Evolutionary conservation across 2,113 vertebrate species (phyloP).

Genomic region (Lethenteron camtschaticum): DNA sequence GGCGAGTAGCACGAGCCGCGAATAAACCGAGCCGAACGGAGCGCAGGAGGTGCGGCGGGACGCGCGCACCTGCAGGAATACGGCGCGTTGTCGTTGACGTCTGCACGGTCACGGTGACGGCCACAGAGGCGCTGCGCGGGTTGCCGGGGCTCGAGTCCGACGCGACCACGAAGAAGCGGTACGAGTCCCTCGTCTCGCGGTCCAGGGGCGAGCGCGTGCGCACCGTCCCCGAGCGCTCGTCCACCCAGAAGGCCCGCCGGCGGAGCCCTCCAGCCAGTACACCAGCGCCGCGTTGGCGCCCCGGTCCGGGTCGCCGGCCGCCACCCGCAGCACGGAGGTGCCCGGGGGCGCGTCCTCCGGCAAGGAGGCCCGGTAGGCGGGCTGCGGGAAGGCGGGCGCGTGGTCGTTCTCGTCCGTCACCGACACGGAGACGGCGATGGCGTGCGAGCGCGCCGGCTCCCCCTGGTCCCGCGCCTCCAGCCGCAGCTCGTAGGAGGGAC

Average conservation of each 20-base stretch:
- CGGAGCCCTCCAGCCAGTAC: constrained; percentile 50
- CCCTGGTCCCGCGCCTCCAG: constrained; percentile 54
- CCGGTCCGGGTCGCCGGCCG: constrained; percentile 50
- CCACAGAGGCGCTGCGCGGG: constrained; percentile 42
- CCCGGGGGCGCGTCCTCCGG: constrained; percentile 56
- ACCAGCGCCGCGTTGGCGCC: constrained; percentile 43
- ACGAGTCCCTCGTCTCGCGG: constrained; percentile 40
- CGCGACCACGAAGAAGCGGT: constrained; percentile 48
- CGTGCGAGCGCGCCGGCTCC: constrained; percentile 33
- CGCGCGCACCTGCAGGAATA: constrained; percentile 52
- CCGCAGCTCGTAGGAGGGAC: constrained; percentile 37
- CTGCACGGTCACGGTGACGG: constrained; percentile 33
- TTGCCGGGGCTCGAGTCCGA: constrained; percentile 49
- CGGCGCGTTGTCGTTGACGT: constrained; percentile 63
- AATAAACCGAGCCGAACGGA: no score
- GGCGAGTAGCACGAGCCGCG: no score
- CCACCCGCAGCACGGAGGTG: constrained; percentile 39
- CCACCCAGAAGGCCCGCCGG: constrained; percentile 43
- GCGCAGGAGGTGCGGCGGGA: constrained; percentile 26
- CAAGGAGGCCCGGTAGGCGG: constrained; percentile 36
- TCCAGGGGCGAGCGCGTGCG: constrained; percentile 39
- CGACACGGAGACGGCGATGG: constrained; percentile 47
- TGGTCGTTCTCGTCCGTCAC: constrained; percentile 80
- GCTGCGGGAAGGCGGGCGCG: constrained; percentile 39
- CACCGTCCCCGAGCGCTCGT: constrained; percentile 33